These are phyloP conservation scores for Drosophila sp. DNA, from an alignment of 1,140 invertebrate species.

Conservation along the genomic window DNA sequence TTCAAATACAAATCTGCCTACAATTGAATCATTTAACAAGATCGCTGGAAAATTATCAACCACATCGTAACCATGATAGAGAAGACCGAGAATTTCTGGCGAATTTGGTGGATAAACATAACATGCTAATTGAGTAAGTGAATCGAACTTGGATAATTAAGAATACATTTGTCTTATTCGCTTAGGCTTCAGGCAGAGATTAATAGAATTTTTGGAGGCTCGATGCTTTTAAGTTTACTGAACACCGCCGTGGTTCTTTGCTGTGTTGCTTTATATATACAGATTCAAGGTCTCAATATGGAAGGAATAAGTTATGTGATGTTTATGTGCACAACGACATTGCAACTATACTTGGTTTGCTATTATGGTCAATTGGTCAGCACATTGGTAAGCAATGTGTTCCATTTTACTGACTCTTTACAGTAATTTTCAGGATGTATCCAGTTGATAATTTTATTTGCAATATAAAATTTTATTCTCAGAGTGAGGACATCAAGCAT, in stretches of 20 bases:
- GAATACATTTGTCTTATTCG: not conserved
- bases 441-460: too few relatives aligned
- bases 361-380: slow-evolving; percentile 52
- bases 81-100: slow-evolving; percentile 45
- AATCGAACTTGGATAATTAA: not conserved
- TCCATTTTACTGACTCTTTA: too few relatives aligned
- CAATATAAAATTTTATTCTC: not conserved
- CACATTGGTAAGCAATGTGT: slow-evolving; percentile 23
- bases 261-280: slow-evolving; percentile 43
- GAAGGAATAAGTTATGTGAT: slow-evolving; percentile 29
- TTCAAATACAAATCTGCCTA: slow-evolving; percentile 56
- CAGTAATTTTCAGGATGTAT: too few relatives aligned
- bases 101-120: slow-evolving; percentile 47
- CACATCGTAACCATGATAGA: slow-evolving; percentile 17
- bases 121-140: slow-evolving; percentile 42
- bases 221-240: slow-evolving; percentile 47
- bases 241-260: slow-evolving; percentile 50
- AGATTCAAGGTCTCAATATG: slow-evolving; percentile 44
- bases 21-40: slow-evolving; percentile 49
- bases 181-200: slow-evolving; percentile 41
- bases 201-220: slow-evolving; percentile 41
- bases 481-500: slow-evolving; percentile 38
- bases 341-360: slow-evolving; percentile 26
- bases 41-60: slow-evolving; percentile 38
- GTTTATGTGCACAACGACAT: too few relatives aligned